Percentiles rank a stretch among this genome's conserved stretches.
These are phyloP conservation scores for Gambusia holbrooki DNA, from an alignment of 2,113 vertebrate genomes.

Conservation along the genomic window DNA sequence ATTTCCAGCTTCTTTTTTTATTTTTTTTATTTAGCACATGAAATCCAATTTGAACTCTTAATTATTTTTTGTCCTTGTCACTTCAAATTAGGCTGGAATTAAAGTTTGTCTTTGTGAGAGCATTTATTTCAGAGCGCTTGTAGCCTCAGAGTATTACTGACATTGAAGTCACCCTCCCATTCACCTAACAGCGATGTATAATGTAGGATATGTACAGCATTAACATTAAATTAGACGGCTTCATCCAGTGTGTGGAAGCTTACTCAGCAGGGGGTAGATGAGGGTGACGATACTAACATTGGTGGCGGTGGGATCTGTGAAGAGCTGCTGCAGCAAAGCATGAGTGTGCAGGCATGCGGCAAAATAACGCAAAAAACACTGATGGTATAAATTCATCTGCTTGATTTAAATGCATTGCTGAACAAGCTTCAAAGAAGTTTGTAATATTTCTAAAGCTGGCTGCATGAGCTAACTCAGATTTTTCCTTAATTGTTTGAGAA, in stretches of 20 bases:
- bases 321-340: neutral
- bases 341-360: slow-evolving; percentile 14
- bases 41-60: neutral
- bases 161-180: neutral
- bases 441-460: neutral
- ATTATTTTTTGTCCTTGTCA: neutral
- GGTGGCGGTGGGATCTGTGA: neutral
- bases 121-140: neutral
- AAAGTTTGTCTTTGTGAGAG: neutral
- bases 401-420: slow-evolving; percentile 2
- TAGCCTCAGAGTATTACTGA: neutral
- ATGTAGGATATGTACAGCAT: neutral
- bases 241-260: neutral
- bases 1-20: neutral
- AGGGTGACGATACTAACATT: neutral
- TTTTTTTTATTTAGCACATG: neutral
- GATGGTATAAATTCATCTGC: slow-evolving; percentile 2
- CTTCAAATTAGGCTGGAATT: neutral
- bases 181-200: neutral
- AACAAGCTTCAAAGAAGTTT: neutral
- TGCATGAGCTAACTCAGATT: neutral
- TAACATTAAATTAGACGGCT: neutral
- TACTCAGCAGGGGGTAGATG: neutral
- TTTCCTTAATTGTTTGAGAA: slow-evolving; percentile 5
- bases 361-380: slow-evolving; percentile 7